These are phyloP conservation scores for Bombylius major DNA, from an alignment of 2,888 invertebrate species.

Conservation along the genomic window DNA sequence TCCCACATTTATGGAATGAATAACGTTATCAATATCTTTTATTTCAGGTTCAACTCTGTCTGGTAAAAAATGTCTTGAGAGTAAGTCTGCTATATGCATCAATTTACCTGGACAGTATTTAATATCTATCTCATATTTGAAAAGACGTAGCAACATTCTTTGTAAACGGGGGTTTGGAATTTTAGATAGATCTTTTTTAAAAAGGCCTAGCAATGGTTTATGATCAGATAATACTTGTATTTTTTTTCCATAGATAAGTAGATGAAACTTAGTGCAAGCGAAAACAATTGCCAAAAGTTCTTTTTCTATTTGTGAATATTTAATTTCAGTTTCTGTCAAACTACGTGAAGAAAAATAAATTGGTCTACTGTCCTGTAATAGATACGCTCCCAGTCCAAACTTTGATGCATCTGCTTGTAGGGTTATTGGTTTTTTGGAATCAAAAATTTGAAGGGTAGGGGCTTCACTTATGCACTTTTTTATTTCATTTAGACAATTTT, in stretches of 20 bases:
- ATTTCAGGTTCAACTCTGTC: neutral
- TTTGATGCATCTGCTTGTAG: constrained; percentile 12
- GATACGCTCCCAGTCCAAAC: constrained; percentile 12
- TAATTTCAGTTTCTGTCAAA: constrained; percentile 10
- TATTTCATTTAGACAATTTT: constrained; percentile 7
- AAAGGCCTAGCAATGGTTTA: constrained; percentile 8
- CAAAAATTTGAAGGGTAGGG: constrained; percentile 9
- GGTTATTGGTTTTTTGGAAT: constrained; percentile 9
- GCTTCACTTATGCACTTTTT: constrained; percentile 10
- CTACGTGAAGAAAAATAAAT: constrained; percentile 9
- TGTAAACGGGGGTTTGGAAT: constrained; percentile 15
- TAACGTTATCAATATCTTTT: constrained; percentile 8
- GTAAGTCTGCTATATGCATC: constrained; percentile 12
- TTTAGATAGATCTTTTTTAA: constrained; percentile 12
- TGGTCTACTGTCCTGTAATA: constrained; percentile 14
- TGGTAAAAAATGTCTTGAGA: constrained; percentile 9
- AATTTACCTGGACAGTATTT: constrained; percentile 19
- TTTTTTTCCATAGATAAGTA: constrained; percentile 15
- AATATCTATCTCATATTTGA: constrained; percentile 16
- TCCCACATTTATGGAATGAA: neutral
- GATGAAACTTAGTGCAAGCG: constrained; percentile 16
- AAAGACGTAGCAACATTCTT: constrained; percentile 15
- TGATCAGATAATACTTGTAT: constrained; percentile 11
- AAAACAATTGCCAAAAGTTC: constrained; percentile 15
- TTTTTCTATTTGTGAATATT: constrained; percentile 12